Base-by-base conservation (phyloP, 2,113 vertebrate species). In the Hyaena hyaena region DNA sequence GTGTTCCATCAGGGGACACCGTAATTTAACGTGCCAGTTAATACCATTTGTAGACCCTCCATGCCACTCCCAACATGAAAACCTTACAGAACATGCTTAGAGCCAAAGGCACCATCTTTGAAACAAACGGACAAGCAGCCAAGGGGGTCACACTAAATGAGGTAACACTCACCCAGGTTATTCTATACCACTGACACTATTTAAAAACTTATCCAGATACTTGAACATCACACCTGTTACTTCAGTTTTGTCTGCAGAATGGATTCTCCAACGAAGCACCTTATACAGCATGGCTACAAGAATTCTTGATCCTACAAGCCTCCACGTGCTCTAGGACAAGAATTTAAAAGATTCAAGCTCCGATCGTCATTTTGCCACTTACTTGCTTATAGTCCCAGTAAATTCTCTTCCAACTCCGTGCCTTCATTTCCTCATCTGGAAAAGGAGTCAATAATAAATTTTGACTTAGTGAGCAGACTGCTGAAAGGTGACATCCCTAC, bases 341-440 rank as follows among this genome's bases (percentile, higher is more conserved):
- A 66, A 63, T 84, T 95, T 48, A 2, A 35, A 35, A 85, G 39
- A 48, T 43, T 14, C 61, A 1, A 53, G 1, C 66, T 76, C 65
- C 15, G 4, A 14, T 26, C 28, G 48, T 66, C 5, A 7, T 82
- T 90, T 61, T 89, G 7, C 28, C 91, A 3, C 82, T 97, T 96
- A 55, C 83, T 89, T 95, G 35, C 53, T 74, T 35, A 39, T 53
- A n/a, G 61, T 90, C 35, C 77, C 55, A n/a, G 39, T 76, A 61
- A 97, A 26, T 96, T 87, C 10, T 77, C 58, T 85, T 80, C 14
- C 21, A 89, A 55, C 65, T 11, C 69, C 26, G 0, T 69, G 55
- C 10, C 50, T 98, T 69, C 69, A 1, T 65, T 95, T 94, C 97
- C 94, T 50, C 28, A 83, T 93, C 97, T 97, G 10, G 76, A 93